phyloP scores from a whole-genome alignment of 2,797 vertebrate species.

The Catostomus latipinnis region DNA sequence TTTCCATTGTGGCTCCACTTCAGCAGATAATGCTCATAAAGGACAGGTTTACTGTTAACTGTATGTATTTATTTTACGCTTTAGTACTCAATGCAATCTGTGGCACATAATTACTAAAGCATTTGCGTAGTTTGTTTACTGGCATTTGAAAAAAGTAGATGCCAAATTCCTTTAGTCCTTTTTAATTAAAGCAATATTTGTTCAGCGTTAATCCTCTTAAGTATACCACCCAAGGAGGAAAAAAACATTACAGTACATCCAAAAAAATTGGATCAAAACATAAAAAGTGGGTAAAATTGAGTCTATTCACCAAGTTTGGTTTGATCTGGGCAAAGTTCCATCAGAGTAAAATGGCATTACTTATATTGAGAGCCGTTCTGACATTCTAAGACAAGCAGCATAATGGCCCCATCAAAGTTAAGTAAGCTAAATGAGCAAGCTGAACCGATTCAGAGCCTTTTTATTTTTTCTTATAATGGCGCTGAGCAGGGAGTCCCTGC shows the following conservation, averaged over 20 bases:
- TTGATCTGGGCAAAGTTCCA: constrained; percentile 12
- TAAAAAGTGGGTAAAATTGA: constrained; percentile 4
- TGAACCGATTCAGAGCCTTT: neutral
- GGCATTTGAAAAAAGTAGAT: neutral
- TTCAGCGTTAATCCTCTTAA: constrained; percentile 5
- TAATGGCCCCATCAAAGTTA: constrained; percentile 22
- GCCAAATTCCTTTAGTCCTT: constrained; percentile 4
- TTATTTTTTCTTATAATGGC: neutral
- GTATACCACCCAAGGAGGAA: neutral
- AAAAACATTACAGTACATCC: neutral
- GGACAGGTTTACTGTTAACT: too few relatives aligned
- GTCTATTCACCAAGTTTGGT: constrained; percentile 1
- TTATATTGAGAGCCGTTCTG: constrained; percentile 4
- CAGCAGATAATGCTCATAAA: neutral
- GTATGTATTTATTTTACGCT: neutral
- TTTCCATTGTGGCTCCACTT: neutral
- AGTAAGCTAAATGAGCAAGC: constrained; percentile 10
- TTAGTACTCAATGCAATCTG: neutral
- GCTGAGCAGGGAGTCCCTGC: constrained; percentile 6
- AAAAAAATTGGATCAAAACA: neutral
- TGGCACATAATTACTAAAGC: neutral
- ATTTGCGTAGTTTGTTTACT: neutral
- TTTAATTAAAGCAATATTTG: constrained; percentile 40
- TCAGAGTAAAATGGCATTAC: neutral
- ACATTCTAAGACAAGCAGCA: constrained; percentile 18